Evolutionary conservation across 1,140 invertebrate genomes (phyloP).

Genomic region (Dendrolimus punctatus): DNA sequence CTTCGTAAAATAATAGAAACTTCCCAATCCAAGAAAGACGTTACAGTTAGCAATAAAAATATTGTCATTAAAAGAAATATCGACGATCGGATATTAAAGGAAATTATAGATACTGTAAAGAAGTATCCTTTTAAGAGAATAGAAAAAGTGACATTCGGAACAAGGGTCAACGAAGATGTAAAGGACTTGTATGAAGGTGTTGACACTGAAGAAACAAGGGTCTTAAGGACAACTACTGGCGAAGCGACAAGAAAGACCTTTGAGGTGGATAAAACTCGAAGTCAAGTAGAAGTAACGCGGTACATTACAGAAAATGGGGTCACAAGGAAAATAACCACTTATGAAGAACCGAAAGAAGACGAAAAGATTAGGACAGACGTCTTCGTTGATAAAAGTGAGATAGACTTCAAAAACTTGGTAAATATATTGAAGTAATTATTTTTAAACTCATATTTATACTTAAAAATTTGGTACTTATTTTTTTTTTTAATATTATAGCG

Average conservation of each 20-base stretch:
- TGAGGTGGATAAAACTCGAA: slow-evolving; percentile 64
- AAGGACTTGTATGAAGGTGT: slow-evolving; percentile 65
- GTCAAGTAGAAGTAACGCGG: slow-evolving; percentile 66
- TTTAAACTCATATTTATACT: slow-evolving; percentile 1
- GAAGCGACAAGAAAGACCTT: slow-evolving; percentile 64
- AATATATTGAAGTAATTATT: slow-evolving; percentile 24
- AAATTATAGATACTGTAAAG: slow-evolving; percentile 64
- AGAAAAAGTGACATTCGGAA: slow-evolving; percentile 59
- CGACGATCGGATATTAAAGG: slow-evolving; percentile 57
- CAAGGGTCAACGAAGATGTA: slow-evolving; percentile 63
- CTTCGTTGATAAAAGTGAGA: slow-evolving; percentile 66
- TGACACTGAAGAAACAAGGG: slow-evolving; percentile 52
- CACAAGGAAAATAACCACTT: slow-evolving; percentile 65
- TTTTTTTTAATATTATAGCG: slow-evolving; percentile 38
- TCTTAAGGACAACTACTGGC: slow-evolving; percentile 48
- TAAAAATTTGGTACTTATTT: not conserved
- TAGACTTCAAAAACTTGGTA: slow-evolving; percentile 72
- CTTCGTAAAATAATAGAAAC: slow-evolving; percentile 58
- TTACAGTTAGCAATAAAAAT: slow-evolving; percentile 62
- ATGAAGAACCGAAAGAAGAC: slow-evolving; percentile 68
- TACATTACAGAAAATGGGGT: slow-evolving; percentile 71
- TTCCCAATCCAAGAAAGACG: slow-evolving; percentile 51
- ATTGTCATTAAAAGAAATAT: slow-evolving; percentile 63
- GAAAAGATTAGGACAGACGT: slow-evolving; percentile 67
- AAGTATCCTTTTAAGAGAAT: slow-evolving; percentile 66